Conservation (phyloP, 1,140 invertebrate genomes). For the Saccostrea echinata region DNA sequence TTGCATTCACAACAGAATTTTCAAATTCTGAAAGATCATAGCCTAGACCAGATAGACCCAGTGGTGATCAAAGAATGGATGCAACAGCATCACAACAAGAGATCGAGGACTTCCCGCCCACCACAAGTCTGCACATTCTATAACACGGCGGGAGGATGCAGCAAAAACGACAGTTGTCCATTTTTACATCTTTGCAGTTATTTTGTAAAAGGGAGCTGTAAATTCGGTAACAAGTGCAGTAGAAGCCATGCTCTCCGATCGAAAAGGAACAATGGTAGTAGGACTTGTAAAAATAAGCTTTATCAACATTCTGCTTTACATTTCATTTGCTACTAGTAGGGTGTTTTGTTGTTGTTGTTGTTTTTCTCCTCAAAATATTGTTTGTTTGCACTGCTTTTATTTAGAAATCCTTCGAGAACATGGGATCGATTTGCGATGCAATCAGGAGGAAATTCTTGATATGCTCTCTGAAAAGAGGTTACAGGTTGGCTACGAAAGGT, state of each 20-base stretch:
- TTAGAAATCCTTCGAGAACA: not conserved
- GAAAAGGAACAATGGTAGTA: not conserved
- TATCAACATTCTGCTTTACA: not conserved
- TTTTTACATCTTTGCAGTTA: not conserved
- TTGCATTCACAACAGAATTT: conserved; percentile 6
- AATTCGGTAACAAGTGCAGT: not conserved
- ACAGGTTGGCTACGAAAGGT: no score
- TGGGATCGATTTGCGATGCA: not conserved
- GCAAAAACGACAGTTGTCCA: not conserved
- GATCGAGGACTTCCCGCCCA: not conserved
- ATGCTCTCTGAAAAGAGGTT: not conserved
- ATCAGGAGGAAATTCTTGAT: not conserved
- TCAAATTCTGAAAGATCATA: not conserved
- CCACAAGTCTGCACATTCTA: not conserved
- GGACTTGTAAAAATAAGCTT: not conserved
- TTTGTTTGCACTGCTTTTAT: not conserved
- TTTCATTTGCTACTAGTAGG: no score
- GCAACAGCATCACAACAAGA: not conserved
- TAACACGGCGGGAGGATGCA: conserved; percentile 2
- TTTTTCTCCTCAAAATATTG: no score
- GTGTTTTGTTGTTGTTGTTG: no score
- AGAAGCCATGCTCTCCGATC: not conserved
- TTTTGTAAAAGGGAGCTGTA: not conserved
- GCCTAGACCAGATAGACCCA: not conserved
- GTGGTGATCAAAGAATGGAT: not conserved